Evolutionary conservation across 2,888 invertebrate species (phyloP), one percentile per base, ranked within the genome.

Genomic region (Aphodius granarius): DNA sequence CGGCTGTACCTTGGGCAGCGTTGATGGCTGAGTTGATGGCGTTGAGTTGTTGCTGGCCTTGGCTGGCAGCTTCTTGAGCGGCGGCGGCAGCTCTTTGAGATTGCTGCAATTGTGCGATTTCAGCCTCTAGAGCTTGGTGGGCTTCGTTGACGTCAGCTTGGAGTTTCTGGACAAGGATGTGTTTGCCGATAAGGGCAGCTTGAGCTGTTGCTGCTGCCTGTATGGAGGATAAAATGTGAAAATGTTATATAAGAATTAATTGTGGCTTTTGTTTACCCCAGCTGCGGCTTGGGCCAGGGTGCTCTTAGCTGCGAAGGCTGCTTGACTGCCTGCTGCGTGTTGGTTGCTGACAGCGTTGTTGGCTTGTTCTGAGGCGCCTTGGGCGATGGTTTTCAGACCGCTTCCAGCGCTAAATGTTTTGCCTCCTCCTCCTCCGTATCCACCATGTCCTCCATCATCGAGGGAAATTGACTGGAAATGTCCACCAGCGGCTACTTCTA

Each of bases 21-120:
- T 94, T 94, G 73, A 94, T 83, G 0, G 94, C 94, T 0, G 94
- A 93, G 80, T 92, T 93, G 81, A 94, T 90, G 6, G 94, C 93
- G 83, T 92, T 92, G 73, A 93, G 91, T 88, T 91, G 86, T 74
- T 82, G 86, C 80, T 88, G 83, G 75, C 81, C 80, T 77, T 81
- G 81, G 83, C 92, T 92, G 88, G 91, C 91, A 63, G 94, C 94
- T 85, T 94, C 93, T 84, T 93, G 91, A 0, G 94, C 92, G 0
- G 93, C 88, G 76, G 91, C 91, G 0, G 94, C 92, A 0, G 94
- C 86, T 78, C 93, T 88, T 85, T 94, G 93, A 4, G 94, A 94
- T 78, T 93, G 92, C 83, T 92, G 92, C 80, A 95, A 86, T 86
- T 94, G 94, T 86, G 91, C 90, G 81, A 92, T 90, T 83, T 95